Evolutionary conservation across 2,113 vertebrate species (phyloP).

Genomic region (Zosterops lateralis): DNA sequence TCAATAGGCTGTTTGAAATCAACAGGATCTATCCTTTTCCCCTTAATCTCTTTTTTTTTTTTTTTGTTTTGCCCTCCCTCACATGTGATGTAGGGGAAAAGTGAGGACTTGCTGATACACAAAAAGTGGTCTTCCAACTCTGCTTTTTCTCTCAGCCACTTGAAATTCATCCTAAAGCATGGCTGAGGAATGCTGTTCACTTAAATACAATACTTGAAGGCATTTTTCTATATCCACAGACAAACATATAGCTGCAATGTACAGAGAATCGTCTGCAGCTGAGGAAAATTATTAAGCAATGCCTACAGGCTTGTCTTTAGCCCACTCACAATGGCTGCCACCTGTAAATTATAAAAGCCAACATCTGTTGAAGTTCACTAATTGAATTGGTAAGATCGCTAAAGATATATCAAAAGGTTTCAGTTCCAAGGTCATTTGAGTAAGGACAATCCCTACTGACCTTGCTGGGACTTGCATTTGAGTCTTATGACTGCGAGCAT

Average conservation of each 20-base stretch:
- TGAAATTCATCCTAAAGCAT: background rate
- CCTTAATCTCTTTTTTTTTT: background rate
- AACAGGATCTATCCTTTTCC: background rate
- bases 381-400: background rate
- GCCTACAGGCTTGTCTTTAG: background rate
- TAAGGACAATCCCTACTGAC: background rate
- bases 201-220: background rate
- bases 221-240: background rate
- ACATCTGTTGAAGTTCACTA: background rate
- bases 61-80: background rate
- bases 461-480: background rate
- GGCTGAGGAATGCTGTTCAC: background rate
- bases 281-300: background rate
- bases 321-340: background rate
- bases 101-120: fast-evolving
- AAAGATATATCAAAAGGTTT: background rate
- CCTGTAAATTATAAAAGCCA: background rate
- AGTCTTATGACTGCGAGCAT: background rate
- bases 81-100: background rate
- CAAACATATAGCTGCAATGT: background rate
- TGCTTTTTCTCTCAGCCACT: background rate
- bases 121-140: background rate
- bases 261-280: background rate
- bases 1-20: background rate
- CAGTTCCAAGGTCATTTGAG: background rate